phyloP scores from a whole-genome alignment of 2,888 invertebrate genomes.

The Seira ritae region DNA sequence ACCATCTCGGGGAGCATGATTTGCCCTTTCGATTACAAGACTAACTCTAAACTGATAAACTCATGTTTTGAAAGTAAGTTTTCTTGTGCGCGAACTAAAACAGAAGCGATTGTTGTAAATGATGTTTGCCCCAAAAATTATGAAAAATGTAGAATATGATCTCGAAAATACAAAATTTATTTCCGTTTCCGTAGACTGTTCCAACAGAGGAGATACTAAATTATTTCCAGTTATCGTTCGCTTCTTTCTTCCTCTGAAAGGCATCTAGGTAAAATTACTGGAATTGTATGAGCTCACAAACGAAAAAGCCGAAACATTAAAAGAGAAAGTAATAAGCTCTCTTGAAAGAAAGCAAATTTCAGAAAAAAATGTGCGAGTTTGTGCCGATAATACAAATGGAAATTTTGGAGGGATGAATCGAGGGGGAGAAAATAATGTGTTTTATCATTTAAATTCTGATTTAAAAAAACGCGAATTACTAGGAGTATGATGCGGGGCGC shows the following conservation, averaged over 20 bases:
- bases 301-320: slow-evolving; percentile 38
- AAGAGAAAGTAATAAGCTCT: not conserved
- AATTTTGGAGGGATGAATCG: slow-evolving; percentile 74
- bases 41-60: slow-evolving; percentile 33
- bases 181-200: slow-evolving; percentile 38
- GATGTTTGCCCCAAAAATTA: slow-evolving; percentile 22
- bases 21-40: slow-evolving; percentile 24
- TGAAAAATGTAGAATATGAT: slow-evolving; percentile 14
- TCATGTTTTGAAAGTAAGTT: slow-evolving; percentile 22
- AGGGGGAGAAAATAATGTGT: slow-evolving; percentile 73
- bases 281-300: slow-evolving; percentile 28
- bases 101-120: slow-evolving; percentile 28
- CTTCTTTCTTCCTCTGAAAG: slow-evolving; percentile 20
- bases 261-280: slow-evolving; percentile 20
- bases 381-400: slow-evolving; percentile 57
- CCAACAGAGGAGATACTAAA: slow-evolving; percentile 41
- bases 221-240: slow-evolving; percentile 39
- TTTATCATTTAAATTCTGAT: slow-evolving; percentile 70
- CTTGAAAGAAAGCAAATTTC: not conserved
- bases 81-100: slow-evolving; percentile 34
- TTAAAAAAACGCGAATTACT: slow-evolving; percentile 67
- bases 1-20: slow-evolving; percentile 41
- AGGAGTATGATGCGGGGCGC: slow-evolving; percentile 74
- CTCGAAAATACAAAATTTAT: not conserved
- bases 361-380: slow-evolving; percentile 33